Conservation (phyloP, 2,888 invertebrate species). For the Caenorhabditis sp. region DNA sequence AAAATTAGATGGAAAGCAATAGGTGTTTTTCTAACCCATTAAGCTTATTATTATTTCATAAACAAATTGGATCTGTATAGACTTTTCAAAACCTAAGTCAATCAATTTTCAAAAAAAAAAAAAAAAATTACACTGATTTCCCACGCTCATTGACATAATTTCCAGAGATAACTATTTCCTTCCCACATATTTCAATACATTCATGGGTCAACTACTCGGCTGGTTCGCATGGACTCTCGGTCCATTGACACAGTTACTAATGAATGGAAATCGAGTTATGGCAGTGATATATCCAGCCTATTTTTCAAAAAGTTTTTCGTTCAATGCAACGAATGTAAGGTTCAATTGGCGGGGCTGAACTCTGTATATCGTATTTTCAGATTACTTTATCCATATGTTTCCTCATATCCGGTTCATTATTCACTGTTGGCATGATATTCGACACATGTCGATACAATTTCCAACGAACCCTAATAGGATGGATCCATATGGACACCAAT, state of each 20-base stretch:
- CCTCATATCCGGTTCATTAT: background rate
- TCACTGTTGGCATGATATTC: background rate
- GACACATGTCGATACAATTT: background rate
- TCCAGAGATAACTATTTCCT: slow-evolving; percentile 28
- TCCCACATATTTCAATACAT: slow-evolving; percentile 17
- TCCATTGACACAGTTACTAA: background rate
- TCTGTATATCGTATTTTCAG: too few relatives aligned
- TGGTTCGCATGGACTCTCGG: slow-evolving; percentile 29
- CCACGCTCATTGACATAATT: background rate
- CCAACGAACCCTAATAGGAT: background rate
- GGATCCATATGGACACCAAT: background rate
- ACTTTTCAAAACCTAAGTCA: too few relatives aligned
- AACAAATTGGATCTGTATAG: too few relatives aligned
- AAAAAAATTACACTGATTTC: too few relatives aligned
- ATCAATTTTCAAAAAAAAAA: too few relatives aligned
- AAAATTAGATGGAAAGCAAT: too few relatives aligned
- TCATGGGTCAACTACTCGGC: slow-evolving; percentile 25
- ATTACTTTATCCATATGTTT: background rate
- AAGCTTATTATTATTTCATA: too few relatives aligned
- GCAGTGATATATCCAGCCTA: background rate
- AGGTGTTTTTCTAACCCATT: too few relatives aligned
- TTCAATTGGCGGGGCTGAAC: too few relatives aligned
- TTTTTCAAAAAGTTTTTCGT: background rate
- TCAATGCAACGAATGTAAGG: background rate
- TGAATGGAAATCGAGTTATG: background rate